These are phyloP conservation scores for Disparrhopalites patrizii DNA, from an alignment of 2,888 invertebrate genomes.

Conservation along the genomic window DNA sequence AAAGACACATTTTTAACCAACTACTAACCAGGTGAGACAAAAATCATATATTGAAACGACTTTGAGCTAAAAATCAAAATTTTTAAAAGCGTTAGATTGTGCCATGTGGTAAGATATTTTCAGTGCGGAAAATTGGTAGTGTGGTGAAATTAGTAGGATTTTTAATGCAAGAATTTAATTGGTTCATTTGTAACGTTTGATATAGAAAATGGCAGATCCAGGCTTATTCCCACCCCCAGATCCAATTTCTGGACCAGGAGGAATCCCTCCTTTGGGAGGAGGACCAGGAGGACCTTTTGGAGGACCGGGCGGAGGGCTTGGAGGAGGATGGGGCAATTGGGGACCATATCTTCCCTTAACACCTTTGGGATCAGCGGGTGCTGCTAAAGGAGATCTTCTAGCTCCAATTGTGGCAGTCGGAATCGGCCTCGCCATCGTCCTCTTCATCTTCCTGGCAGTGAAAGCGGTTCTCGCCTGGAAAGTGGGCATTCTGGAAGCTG, in stretches of 20 bases:
- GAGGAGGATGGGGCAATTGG: slow-evolving; percentile 31
- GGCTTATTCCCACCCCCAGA: not conserved
- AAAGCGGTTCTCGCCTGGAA: slow-evolving; percentile 46
- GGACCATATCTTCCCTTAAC: slow-evolving; percentile 45
- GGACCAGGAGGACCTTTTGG: slow-evolving; percentile 26
- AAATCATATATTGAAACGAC: too few relatives aligned
- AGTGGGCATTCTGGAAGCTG: slow-evolving; percentile 28
- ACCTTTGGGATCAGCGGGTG: slow-evolving; percentile 43
- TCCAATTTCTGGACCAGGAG: not conserved
- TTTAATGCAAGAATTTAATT: too few relatives aligned
- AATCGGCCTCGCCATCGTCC: slow-evolving; percentile 43
- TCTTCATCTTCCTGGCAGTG: slow-evolving; percentile 46
- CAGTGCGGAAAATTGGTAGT: too few relatives aligned
- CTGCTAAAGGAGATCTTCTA: slow-evolving; percentile 46
- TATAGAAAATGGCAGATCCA: slow-evolving; percentile 14
- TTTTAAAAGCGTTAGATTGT: too few relatives aligned
- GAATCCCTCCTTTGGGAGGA: slow-evolving; percentile 14
- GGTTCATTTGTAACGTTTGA: too few relatives aligned
- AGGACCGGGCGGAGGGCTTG: slow-evolving; percentile 29
- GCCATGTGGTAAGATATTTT: too few relatives aligned
- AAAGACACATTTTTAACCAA: too few relatives aligned
- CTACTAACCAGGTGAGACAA: too few relatives aligned
- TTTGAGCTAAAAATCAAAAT: too few relatives aligned
- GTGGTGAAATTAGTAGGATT: too few relatives aligned
- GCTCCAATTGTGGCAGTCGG: slow-evolving; percentile 47